These are phyloP conservation scores for Rotaria sp. DNA, from an alignment of 2,888 invertebrate genomes.

Conservation along the genomic window DNA sequence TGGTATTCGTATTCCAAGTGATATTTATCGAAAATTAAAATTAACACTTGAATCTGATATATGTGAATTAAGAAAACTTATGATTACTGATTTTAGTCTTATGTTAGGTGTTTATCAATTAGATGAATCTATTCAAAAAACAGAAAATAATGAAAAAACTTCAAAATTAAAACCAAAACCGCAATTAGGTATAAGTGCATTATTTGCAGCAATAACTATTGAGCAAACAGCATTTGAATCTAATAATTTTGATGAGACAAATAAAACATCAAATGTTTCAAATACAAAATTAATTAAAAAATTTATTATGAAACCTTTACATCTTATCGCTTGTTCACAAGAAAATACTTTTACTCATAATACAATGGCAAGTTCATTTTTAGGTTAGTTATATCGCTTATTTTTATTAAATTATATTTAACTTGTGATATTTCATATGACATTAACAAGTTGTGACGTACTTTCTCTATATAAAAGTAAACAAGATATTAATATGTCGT, in stretches of 20 bases:
- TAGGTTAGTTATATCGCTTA: neutral
- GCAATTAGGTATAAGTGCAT: neutral
- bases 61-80: conserved; percentile 6
- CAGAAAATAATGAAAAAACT: neutral
- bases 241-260: neutral
- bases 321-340: neutral
- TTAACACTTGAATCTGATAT: neutral
- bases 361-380: neutral
- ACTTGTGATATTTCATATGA: no score
- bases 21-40: neutral
- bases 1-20: neutral
- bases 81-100: neutral
- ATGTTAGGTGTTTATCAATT: conserved; percentile 10
- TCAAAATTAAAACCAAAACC: neutral
- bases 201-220: neutral
- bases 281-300: neutral
- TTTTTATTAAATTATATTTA: no score
- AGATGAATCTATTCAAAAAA: neutral
- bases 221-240: neutral
- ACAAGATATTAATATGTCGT: no score
- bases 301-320: conserved; percentile 25
- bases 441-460: no score
- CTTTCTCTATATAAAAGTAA: no score
- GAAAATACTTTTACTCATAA: neutral
- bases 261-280: neutral